Evolutionary conservation across 2,888 invertebrate genomes (phyloP).

Genomic region (Oithona nana): DNA sequence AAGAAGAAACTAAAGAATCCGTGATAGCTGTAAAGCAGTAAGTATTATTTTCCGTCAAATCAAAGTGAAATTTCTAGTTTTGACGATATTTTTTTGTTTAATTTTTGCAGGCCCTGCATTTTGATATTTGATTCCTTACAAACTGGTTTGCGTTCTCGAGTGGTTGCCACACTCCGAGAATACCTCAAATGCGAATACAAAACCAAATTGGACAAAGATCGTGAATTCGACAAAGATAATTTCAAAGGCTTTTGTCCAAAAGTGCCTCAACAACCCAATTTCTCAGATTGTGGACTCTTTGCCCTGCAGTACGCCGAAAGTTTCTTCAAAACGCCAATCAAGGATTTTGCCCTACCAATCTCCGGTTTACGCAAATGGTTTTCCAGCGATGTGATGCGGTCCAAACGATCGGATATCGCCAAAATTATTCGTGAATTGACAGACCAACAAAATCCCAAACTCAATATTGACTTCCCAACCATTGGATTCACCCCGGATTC

Average conservation of each 20-base stretch:
- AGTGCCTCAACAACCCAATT: slow-evolving; percentile 94
- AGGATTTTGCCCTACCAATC: slow-evolving; percentile 62
- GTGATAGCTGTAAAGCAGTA: no score
- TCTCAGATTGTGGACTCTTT: slow-evolving; percentile 88
- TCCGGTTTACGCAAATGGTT: slow-evolving; percentile 69
- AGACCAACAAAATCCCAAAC: slow-evolving; percentile 39
- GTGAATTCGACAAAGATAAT: slow-evolving; percentile 55
- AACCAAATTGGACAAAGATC: slow-evolving; percentile 39
- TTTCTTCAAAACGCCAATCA: slow-evolving; percentile 74
- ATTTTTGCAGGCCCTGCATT: slow-evolving; percentile 59
- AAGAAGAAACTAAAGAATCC: no score
- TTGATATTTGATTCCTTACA: slow-evolving; percentile 85
- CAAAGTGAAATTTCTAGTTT: no score
- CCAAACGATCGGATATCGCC: slow-evolving; percentile 70
- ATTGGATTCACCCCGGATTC: neutral
- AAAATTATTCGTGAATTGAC: slow-evolving; percentile 53
- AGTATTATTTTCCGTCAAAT: no score
- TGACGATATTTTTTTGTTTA: neutral
- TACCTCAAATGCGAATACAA: slow-evolving; percentile 72
- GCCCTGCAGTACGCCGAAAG: slow-evolving; percentile 88
- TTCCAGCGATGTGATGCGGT: slow-evolving; percentile 55
- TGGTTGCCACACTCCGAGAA: slow-evolving; percentile 73
- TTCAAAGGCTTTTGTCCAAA: slow-evolving; percentile 71
- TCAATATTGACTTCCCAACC: slow-evolving; percentile 1
- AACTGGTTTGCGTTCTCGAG: slow-evolving; percentile 52